phyloP scores from a whole-genome alignment of 2,888 invertebrate species.

The Scaeva pyrastri region DNA sequence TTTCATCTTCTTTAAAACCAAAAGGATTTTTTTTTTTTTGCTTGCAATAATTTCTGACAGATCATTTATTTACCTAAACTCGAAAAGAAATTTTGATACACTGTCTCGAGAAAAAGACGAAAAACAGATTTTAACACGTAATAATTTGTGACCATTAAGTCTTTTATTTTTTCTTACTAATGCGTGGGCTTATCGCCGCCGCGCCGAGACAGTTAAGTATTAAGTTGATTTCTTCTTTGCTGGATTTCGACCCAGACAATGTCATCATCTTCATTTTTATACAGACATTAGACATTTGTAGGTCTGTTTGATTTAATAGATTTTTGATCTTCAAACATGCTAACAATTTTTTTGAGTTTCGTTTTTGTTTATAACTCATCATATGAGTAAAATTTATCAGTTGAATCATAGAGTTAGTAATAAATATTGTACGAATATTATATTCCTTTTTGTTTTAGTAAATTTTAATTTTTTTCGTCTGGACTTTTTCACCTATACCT shows the following conservation, averaged over 20 bases:
- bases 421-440: background rate
- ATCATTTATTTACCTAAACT: conserved; percentile 12
- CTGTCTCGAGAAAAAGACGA: conserved; percentile 4
- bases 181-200: conserved; percentile 29
- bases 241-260: conserved; percentile 23
- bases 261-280: conserved; percentile 25
- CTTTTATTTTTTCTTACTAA: background rate
- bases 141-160: conserved; percentile 54
- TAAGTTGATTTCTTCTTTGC: background rate
- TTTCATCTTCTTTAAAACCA: background rate
- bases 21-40: conserved; percentile 8
- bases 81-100: background rate
- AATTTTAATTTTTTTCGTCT: background rate
- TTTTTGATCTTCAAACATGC: conserved; percentile 7
- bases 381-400: background rate
- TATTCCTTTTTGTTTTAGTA: background rate
- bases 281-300: background rate
- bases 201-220: conserved; percentile 3
- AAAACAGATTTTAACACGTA: conserved; percentile 52
- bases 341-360: background rate
- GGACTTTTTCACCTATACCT: no score
- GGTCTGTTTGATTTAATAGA: background rate
- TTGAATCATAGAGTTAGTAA: conserved; percentile 1
- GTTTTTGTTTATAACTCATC: background rate
- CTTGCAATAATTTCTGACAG: conserved; percentile 16